These are phyloP conservation scores for Aratinga solstitialis DNA, from an alignment of 2,797 vertebrate species.

Conservation along the genomic window DNA sequence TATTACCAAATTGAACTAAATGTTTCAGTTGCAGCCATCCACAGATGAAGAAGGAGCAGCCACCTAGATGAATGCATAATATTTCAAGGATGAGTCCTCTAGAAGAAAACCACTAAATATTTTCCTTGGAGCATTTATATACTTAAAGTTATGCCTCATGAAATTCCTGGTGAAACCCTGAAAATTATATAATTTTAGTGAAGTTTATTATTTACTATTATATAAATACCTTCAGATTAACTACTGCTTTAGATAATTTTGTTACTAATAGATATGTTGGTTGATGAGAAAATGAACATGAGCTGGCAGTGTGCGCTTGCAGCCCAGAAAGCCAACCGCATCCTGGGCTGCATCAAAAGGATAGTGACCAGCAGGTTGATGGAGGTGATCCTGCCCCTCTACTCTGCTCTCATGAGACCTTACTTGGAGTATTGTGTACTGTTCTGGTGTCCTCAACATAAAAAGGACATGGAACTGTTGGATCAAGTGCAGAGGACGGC, in stretches of 20 bases:
- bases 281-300: too few species aligned
- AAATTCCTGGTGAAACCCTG: neutral
- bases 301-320: too few species aligned
- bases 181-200: neutral
- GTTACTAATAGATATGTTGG: neutral
- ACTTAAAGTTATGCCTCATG: neutral
- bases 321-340: too few species aligned
- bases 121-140: neutral
- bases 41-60: neutral
- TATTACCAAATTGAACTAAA: neutral
- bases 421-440: too few species aligned
- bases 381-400: too few species aligned
- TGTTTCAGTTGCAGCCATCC: neutral
- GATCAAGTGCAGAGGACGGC: too few species aligned
- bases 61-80: neutral
- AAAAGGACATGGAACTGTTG: too few species aligned
- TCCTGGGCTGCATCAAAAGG: too few species aligned
- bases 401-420: too few species aligned
- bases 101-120: neutral
- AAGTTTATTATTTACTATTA: neutral
- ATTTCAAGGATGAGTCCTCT: neutral
- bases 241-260: neutral
- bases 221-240: neutral
- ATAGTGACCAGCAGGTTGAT: too few species aligned
- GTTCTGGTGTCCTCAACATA: too few species aligned